Evolutionary conservation across 2,797 vertebrate species (phyloP).

Genomic region (Benthosema pterotum): DNA sequence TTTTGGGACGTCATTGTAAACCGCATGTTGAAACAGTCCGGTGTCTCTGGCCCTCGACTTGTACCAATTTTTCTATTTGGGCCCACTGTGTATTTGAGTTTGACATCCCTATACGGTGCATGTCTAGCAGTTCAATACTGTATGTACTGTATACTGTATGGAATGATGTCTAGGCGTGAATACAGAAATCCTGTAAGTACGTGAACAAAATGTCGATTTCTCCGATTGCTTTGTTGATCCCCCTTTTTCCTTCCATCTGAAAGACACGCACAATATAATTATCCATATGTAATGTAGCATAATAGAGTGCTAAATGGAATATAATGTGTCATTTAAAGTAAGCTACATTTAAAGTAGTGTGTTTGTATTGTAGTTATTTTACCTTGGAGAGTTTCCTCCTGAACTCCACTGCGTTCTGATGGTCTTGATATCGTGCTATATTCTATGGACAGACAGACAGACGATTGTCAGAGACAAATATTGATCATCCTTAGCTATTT

Average conservation of each 20-base stretch:
- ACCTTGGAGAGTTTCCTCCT: constrained; percentile 59
- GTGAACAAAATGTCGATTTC: constrained; percentile 70
- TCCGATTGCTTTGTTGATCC: constrained; percentile 57
- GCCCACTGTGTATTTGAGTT: too few relatives aligned
- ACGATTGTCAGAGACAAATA: too few relatives aligned
- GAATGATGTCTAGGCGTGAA: constrained; percentile 7
- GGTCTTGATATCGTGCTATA: constrained; percentile 56
- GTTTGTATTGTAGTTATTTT: background rate
- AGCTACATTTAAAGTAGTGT: background rate
- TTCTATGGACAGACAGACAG: constrained; percentile 51
- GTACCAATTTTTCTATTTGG: too few relatives aligned
- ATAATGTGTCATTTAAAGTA: too few relatives aligned
- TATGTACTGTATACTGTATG: too few relatives aligned
- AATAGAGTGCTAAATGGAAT: too few relatives aligned
- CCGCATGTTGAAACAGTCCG: too few relatives aligned
- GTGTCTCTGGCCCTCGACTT: too few relatives aligned
- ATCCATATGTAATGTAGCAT: background rate
- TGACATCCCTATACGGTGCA: too few relatives aligned
- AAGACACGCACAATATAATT: background rate
- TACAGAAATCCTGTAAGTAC: constrained; percentile 65
- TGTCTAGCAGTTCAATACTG: too few relatives aligned
- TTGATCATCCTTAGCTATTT: too few relatives aligned
- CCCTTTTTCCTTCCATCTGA: constrained; percentile 52
- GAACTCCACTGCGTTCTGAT: constrained; percentile 54
- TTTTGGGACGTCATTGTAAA: too few relatives aligned